Base-by-base conservation (phyloP, 2,797 vertebrate genomes). In the Numenius phaeopus region DNA sequence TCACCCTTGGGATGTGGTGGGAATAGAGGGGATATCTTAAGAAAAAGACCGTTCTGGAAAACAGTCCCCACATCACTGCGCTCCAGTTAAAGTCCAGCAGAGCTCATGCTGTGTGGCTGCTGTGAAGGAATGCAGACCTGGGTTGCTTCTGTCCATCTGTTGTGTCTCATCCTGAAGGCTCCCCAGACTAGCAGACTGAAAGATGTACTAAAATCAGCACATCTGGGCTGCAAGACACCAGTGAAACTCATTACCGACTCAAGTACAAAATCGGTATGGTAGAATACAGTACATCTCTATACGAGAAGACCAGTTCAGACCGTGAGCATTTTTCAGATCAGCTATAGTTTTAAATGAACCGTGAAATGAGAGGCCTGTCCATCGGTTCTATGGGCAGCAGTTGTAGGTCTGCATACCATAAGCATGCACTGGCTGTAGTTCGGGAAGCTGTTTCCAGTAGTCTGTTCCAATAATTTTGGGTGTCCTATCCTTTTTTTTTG, bases 141-240 rank as follows among this genome's bases (percentile, higher is more conserved):
- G 34, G 52, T 55, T 86, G 55, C 78, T 79, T 70, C 72, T 94
- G 79, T 81, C 47, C 11, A 3, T 82, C 77, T 97, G 83, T 32
- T 76, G n/a, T 87, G 49, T 80, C 82, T 92, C 90, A 89, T 47
- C 47, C 54, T 27, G 50, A 44, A 85, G 70, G 40, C 47, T 93
- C 94, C 80, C 89, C 47, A 14, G 67, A 75, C 10, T 4, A 65
- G 9, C 67, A 69, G 57, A 39, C 69, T 83, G 52, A 79, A 37
- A 85, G 59, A 71, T 46, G 65, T 21, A 59, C 39, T 58, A 44
- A 93, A 87, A 64, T 49, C 50, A 93, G 71, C 65, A 86, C 76
- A 89, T 87, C 85, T 87, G 62, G 40, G 59, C 58, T 62, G 42
- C 20, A 55, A 81, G 44, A 64, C 57, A 14, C 17, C 47, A 47